Evolutionary conservation across 2,113 vertebrate genomes (phyloP), one percentile per base, ranked within the genome.

Genomic region (Sinocyclocheilus anophthalmus): DNA sequence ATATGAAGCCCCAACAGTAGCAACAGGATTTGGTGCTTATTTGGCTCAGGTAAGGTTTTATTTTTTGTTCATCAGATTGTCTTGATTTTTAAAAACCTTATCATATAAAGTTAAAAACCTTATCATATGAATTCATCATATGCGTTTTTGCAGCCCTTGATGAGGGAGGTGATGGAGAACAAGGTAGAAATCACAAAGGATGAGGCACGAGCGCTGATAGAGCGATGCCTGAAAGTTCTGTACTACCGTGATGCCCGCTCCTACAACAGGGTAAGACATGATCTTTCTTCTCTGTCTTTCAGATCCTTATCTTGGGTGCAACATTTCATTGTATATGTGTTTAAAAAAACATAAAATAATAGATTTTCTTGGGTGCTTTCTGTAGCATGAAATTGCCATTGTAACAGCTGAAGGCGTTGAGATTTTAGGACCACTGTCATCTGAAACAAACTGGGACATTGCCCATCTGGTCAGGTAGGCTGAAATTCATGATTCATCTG

Each of bases 371-470:
- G 30, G 18, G 0, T 26, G 2, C 20, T 57, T 81, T 4, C 50
- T 94, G 76, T 86, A 99, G 98, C 96, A 96, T 3, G 96, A 99
- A 91, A 91, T 99, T 0, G 96, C 97, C 13, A 94, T 95, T 0
- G 97, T 96, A 0, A 98, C 97, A 0, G 96, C 95, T 70, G 95
- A 96, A 18, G 97, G 98, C 0, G 97, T 99, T 88, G 96, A 98
- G 92, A 95, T 99, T 13, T 90, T 96, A 4, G 97, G 97, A 1
- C 98, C 98, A 0, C 90, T 98, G 77, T 96, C 97, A 0, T 94
- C 96, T 26, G 97, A 99, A 75, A 98, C 98, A 88, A 98, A 96
- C 94, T 99, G 98, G 97, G 97, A 99, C 48, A 98, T 99, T 0
- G 98, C 97, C 0, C 94, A 97, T 88, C 89, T 97, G 76, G 93